A percentile compares a stretch with the other conserved stretches of the same genome.
These are phyloP conservation scores for Paramuricea clavata DNA, from an alignment of 92 coral and sea anemone genomes.

Conservation along the genomic window DNA sequence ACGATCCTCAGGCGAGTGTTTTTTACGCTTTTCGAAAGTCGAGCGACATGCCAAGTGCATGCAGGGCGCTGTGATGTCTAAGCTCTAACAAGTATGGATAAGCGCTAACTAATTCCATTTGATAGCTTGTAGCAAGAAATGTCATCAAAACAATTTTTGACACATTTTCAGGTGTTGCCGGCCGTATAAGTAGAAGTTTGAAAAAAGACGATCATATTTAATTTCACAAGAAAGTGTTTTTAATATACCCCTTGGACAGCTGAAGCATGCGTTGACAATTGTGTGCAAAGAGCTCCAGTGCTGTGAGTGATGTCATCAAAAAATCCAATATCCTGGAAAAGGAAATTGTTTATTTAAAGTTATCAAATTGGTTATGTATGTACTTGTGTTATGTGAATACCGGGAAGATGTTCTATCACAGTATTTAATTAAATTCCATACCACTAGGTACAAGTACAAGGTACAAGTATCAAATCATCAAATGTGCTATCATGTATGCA, in stretches of 20 bases:
- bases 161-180: too few species aligned
- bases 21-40: too few species aligned
- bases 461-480: not conserved
- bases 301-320: conserved; percentile 48
- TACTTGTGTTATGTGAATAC: not conserved
- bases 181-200: not conserved
- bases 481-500: too few species aligned
- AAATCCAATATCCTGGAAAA: conserved; percentile 30
- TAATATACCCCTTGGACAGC: conserved; percentile 45
- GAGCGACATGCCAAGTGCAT: too few species aligned
- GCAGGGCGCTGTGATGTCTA: too few species aligned
- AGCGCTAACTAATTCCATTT: too few species aligned
- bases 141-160: too few species aligned
- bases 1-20: too few species aligned
- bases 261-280: conserved; percentile 40
- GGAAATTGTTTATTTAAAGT: not conserved
- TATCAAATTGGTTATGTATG: not conserved
- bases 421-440: not conserved
- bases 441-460: not conserved
- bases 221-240: not conserved
- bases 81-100: too few species aligned
- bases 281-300: conserved; percentile 51
- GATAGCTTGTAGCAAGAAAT: too few species aligned
- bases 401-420: too few species aligned
- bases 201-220: not conserved